Percentiles rank a stretch among this genome's conserved stretches.
Conservation (phyloP, 2,113 vertebrate genomes). For the Pycnonotus jocosus region DNA sequence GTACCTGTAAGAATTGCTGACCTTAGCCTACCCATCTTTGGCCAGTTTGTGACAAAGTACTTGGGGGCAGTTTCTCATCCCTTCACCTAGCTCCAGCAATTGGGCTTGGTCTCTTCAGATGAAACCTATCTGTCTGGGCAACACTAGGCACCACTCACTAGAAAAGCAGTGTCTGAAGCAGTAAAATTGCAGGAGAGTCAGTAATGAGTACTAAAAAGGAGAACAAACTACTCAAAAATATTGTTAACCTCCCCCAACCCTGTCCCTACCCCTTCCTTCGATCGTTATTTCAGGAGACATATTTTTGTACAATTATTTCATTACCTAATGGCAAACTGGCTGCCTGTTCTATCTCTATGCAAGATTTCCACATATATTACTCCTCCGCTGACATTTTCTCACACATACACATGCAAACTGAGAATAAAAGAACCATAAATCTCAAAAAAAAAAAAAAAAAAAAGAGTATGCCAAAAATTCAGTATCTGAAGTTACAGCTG, state of each 20-base stretch:
- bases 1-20: not conserved
- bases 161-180: not conserved
- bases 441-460: not conserved
- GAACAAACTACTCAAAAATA: not conserved
- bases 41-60: not conserved
- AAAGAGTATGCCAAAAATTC: not conserved
- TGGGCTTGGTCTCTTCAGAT: not conserved
- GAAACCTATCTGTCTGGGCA: not conserved
- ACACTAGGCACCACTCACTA: not conserved
- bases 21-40: not conserved
- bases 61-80: not conserved
- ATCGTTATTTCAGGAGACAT: not conserved
- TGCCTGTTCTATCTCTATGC: not conserved
- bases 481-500: constrained; percentile 16
- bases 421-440: not conserved
- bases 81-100: not conserved
- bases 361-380: not conserved
- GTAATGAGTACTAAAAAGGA: not conserved
- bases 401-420: not conserved
- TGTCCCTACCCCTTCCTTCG: not conserved
- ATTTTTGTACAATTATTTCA: not conserved
- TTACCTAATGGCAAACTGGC: not conserved
- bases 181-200: not conserved
- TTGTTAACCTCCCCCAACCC: not conserved
- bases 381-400: not conserved